Conservation (phyloP, 2,888 invertebrate species). For the Perizoma flavofasciatum region DNA sequence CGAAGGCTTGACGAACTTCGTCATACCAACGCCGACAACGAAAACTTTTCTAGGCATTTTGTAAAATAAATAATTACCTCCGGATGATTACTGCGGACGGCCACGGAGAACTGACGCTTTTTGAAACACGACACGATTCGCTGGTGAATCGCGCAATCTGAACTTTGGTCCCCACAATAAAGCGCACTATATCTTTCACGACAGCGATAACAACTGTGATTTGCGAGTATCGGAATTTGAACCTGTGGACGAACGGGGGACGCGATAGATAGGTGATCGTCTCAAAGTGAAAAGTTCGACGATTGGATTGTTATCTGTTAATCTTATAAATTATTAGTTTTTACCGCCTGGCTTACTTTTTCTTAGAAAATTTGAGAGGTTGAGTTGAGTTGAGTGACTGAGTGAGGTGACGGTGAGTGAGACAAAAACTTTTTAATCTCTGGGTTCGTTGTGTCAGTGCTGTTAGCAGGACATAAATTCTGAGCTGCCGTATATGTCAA, state of each 20-base stretch:
- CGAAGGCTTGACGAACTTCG: slow-evolving; percentile 98
- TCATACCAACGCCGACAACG: slow-evolving; percentile 98
- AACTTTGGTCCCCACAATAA: slow-evolving; percentile 39
- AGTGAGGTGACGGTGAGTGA: too few relatives aligned
- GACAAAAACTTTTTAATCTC: too few relatives aligned
- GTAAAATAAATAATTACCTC: slow-evolving; percentile 67
- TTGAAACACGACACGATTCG: slow-evolving; percentile 38
- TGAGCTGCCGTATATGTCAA: too few relatives aligned
- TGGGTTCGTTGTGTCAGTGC: too few relatives aligned
- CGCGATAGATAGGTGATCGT: too few relatives aligned
- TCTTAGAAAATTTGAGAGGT: too few relatives aligned
- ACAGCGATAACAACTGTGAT: slow-evolving; percentile 20
- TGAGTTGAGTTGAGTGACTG: too few relatives aligned
- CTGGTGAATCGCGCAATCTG: slow-evolving; percentile 33
- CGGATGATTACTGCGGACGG: slow-evolving; percentile 44
- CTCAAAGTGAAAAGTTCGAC: too few relatives aligned
- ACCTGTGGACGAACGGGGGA: not conserved
- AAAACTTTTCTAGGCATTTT: slow-evolving; percentile 87
- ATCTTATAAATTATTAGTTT: too few relatives aligned
- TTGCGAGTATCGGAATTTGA: not conserved
- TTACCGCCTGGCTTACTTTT: too few relatives aligned
- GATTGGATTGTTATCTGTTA: too few relatives aligned
- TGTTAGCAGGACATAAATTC: too few relatives aligned
- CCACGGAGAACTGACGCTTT: slow-evolving; percentile 47
- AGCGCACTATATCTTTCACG: slow-evolving; percentile 26